Conservation (phyloP, 2,797 vertebrate species). For the Phalloptychus januarius region DNA sequence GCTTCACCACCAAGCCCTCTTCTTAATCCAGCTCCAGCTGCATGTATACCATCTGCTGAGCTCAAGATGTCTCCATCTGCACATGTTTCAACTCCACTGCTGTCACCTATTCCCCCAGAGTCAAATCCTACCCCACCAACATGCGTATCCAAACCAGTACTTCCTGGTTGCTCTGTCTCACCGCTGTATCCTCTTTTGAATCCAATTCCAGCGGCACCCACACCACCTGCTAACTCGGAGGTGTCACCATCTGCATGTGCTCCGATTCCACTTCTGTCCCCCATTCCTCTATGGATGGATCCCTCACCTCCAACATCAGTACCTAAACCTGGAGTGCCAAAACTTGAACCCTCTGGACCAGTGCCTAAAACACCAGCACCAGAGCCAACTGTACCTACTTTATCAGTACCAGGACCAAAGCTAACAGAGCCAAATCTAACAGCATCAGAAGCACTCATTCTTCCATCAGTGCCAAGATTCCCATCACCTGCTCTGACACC, state of each 20-base stretch:
- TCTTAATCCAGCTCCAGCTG: constrained; percentile 7
- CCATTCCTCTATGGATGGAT: neutral
- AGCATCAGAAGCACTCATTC: constrained; percentile 10
- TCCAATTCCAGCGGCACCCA: constrained; percentile 4
- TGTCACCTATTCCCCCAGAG: neutral
- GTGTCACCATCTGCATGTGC: constrained; percentile 13
- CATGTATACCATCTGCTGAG: constrained; percentile 12
- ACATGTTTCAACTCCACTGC: constrained; percentile 15
- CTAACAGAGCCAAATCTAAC: constrained; percentile 5
- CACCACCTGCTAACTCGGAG: constrained; percentile 14
- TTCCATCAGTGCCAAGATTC: neutral
- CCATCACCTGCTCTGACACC: constrained; percentile 6
- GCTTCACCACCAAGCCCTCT: constrained; percentile 2
- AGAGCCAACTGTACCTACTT: neutral
- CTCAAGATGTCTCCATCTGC: constrained; percentile 9
- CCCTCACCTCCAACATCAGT: neutral
- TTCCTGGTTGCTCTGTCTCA: neutral
- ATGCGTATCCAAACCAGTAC: neutral
- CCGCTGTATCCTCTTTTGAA: neutral
- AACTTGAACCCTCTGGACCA: constrained; percentile 5
- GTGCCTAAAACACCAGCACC: neutral
- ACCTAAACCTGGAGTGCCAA: neutral
- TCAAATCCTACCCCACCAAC: neutral
- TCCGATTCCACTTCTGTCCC: constrained; percentile 6
- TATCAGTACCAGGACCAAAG: neutral